A percentile compares a stretch with the other conserved stretches of the same genome.
These are phyloP conservation scores for Luperina testacea DNA, from an alignment of 2,888 invertebrate genomes.

Conservation along the genomic window DNA sequence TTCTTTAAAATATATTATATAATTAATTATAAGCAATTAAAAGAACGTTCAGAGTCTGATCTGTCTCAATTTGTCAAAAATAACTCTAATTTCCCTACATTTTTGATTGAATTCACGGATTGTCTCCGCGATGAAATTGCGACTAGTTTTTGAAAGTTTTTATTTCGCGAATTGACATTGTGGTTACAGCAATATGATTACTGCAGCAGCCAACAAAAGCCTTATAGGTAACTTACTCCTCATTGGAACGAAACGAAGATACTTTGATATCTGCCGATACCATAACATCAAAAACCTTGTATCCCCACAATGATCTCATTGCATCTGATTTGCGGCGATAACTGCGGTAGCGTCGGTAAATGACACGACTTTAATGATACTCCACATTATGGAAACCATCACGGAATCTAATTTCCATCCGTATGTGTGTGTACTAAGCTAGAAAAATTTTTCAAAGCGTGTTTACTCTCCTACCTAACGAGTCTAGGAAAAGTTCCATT, in stretches of 20 bases:
- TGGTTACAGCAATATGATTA: not conserved
- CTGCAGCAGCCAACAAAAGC: not conserved
- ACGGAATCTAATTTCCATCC: slow-evolving; percentile 57
- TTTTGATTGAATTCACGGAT: too few relatives aligned
- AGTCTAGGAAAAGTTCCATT: slow-evolving; percentile 71
- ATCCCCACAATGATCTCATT: slow-evolving; percentile 44
- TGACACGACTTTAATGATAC: slow-evolving; percentile 48
- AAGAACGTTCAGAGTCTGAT: too few relatives aligned
- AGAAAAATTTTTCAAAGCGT: slow-evolving; percentile 70
- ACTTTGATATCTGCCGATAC: slow-evolving; percentile 15
- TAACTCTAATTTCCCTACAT: too few relatives aligned
- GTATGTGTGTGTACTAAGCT: slow-evolving; percentile 57
- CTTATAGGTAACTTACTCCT: not conserved
- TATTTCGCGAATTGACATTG: too few relatives aligned
- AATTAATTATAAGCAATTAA: too few relatives aligned
- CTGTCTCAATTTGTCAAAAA: too few relatives aligned
- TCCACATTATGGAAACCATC: slow-evolving; percentile 43
- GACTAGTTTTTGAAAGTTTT: too few relatives aligned
- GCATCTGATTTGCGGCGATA: slow-evolving; percentile 53
- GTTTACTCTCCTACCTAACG: slow-evolving; percentile 74
- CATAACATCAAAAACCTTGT: slow-evolving; percentile 25
- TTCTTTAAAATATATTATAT: too few relatives aligned
- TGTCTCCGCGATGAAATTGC: too few relatives aligned
- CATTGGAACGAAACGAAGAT: not conserved
- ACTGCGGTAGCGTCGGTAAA: slow-evolving; percentile 51